These are phyloP conservation scores for Oxycera nigricornis DNA, from an alignment of 2,888 invertebrate species.

Conservation along the genomic window DNA sequence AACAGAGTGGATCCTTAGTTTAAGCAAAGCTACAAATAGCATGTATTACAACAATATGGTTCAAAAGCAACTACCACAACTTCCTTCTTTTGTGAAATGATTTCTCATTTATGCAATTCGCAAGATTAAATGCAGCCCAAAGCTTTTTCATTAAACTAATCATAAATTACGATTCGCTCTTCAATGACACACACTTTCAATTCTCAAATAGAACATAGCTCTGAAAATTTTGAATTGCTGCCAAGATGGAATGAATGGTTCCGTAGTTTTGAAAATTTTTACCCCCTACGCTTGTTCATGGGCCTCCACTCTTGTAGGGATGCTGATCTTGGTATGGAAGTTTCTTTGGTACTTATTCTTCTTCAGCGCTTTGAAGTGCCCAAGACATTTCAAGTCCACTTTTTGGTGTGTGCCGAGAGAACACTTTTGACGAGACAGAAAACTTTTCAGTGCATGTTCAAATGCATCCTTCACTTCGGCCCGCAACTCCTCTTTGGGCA, in stretches of 20 bases:
- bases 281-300: constrained; percentile 8
- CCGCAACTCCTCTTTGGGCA: neutral
- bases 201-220: too few relatives aligned
- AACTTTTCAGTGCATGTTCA: neutral
- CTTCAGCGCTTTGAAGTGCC: constrained; percentile 6
- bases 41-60: too few relatives aligned
- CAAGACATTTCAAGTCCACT: constrained; percentile 31
- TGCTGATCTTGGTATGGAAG: constrained; percentile 16
- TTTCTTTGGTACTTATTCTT: constrained; percentile 12
- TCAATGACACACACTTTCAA: too few relatives aligned
- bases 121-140: too few relatives aligned
- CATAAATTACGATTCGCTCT: too few relatives aligned
- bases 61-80: too few relatives aligned
- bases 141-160: too few relatives aligned
- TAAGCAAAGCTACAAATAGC: too few relatives aligned
- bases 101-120: too few relatives aligned
- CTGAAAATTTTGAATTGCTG: constrained; percentile 27
- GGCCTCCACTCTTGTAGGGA: neutral
- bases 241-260: neutral
- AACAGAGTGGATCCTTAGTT: too few relatives aligned
- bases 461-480: neutral
- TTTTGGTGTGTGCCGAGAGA: constrained; percentile 1
- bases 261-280: neutral
- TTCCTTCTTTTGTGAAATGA: too few relatives aligned
- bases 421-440: neutral